These are phyloP conservation scores for Uropsilus gracilis DNA, from an alignment of 2,113 vertebrate genomes.

Conservation along the genomic window DNA sequence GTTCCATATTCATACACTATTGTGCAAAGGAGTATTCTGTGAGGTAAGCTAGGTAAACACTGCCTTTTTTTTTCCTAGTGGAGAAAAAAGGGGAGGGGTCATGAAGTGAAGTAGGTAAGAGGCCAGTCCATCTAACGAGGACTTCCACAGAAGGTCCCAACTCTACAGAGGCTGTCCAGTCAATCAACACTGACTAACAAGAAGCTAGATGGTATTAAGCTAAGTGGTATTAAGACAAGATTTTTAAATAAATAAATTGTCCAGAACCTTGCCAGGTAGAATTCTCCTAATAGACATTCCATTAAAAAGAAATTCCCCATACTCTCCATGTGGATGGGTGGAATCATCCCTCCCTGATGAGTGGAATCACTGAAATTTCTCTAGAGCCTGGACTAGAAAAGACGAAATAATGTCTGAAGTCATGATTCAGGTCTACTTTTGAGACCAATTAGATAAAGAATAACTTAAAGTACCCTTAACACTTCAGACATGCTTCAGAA, in stretches of 20 bases:
- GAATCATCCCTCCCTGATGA: not conserved
- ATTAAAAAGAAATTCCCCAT: not conserved
- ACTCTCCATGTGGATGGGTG: not conserved
- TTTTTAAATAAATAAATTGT: not conserved
- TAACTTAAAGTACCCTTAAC: not conserved
- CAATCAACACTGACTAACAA: not conserved
- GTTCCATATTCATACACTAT: not conserved
- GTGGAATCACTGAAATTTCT: not conserved
- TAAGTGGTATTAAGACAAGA: not conserved
- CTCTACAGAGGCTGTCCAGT: not conserved
- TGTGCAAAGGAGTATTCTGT: not conserved
- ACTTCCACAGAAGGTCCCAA: not conserved
- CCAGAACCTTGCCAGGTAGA: too few species aligned
- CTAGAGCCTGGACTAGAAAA: not conserved
- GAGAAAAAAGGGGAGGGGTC: not conserved
- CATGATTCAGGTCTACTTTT: not conserved
- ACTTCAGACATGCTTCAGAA: too few species aligned
- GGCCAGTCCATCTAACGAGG: not conserved
- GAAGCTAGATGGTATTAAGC: not conserved
- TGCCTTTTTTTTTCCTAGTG: not conserved
- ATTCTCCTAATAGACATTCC: not conserved
- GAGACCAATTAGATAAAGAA: not conserved
- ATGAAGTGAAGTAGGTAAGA: not conserved
- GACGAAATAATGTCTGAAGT: not conserved
- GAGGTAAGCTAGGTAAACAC: not conserved